phyloP scores from a whole-genome alignment of 2,113 vertebrate species.

The Uria aalge region DNA sequence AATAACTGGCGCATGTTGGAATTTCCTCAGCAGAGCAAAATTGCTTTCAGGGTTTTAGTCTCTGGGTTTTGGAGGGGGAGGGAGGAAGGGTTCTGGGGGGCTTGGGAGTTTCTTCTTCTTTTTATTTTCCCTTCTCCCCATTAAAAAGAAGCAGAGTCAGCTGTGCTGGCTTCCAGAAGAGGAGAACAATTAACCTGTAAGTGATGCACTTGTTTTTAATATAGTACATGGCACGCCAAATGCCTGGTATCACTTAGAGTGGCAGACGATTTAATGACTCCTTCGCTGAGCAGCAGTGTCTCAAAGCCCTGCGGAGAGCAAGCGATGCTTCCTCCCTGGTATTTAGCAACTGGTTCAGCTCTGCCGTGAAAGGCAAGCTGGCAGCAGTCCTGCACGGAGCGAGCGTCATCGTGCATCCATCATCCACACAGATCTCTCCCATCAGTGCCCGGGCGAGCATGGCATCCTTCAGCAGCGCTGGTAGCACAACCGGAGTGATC shows the following conservation, averaged over 20 bases:
- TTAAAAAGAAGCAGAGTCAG: background rate
- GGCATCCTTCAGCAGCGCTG: background rate
- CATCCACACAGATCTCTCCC: background rate
- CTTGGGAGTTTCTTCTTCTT: background rate
- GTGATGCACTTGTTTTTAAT: background rate
- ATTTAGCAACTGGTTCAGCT: background rate
- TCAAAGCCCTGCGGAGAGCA: background rate
- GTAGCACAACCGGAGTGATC: accelerated
- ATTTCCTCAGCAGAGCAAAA: background rate
- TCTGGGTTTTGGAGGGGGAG: background rate
- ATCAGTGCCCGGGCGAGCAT: accelerated
- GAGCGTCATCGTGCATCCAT: background rate
- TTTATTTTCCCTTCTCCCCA: background rate
- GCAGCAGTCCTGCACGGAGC: background rate
- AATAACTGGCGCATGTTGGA: accelerated
- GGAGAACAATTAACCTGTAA: background rate
- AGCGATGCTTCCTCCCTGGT: background rate
- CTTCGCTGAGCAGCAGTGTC: background rate
- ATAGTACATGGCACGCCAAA: background rate
- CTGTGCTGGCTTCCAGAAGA: background rate
- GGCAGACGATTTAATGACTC: background rate
- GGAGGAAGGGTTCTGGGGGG: background rate
- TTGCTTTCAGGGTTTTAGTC: background rate
- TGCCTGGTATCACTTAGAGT: background rate
- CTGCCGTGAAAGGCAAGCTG: background rate